phyloP scores from a whole-genome alignment of 1,140 invertebrate species.

The Bathynomus jamesi region DNA sequence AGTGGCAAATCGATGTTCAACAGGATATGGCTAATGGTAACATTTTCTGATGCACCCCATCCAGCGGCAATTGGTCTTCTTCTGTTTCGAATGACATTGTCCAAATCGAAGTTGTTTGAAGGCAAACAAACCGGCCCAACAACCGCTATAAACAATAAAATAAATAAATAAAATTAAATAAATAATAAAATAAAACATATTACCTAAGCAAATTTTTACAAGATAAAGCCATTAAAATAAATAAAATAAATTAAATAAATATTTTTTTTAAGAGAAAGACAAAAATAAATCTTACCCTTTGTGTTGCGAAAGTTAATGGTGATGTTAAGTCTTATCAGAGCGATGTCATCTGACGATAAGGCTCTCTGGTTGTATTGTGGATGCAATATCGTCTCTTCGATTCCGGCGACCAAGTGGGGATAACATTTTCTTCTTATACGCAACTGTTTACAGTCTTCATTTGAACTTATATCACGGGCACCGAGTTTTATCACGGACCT shows the following conservation, averaged over 20 bases:
- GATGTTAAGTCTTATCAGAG: conserved; percentile 6
- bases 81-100: no score
- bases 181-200: no score
- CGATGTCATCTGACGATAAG: conserved; percentile 11
- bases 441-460: no score
- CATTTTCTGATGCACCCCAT: not conserved
- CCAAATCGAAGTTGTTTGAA: not conserved
- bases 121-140: not conserved
- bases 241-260: no score
- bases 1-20: not conserved
- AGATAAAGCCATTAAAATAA: no score
- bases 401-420: no score
- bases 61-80: not conserved
- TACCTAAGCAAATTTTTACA: no score
- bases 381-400: conserved; percentile 6
- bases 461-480: no score
- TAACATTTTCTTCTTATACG: no score
- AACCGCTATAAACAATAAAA: not conserved
- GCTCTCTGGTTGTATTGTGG: not conserved
- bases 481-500: no score
- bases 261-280: no score
- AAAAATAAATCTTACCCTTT: no score
- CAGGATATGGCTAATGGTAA: not conserved
- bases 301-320: conserved; percentile 8
- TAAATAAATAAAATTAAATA: not conserved